Conservation (phyloP, 1,140 invertebrate genomes). For the Nomia melanderi region DNA sequence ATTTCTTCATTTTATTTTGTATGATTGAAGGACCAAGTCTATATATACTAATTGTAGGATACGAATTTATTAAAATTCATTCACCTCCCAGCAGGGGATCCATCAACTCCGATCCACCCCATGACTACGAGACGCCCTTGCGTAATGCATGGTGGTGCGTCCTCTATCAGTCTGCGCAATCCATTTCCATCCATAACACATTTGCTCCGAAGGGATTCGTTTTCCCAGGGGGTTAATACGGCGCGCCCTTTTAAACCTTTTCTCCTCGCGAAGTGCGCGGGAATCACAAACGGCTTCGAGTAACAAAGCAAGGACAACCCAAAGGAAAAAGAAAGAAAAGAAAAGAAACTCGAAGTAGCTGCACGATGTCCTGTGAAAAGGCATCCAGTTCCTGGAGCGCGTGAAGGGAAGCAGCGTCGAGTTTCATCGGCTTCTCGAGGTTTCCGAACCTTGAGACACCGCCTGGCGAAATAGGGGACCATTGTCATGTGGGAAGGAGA, state of each 20-base stretch:
- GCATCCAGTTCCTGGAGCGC: neutral
- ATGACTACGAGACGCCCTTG: neutral
- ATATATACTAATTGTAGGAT: neutral
- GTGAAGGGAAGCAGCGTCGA: conserved; percentile 57
- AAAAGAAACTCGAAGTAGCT: neutral
- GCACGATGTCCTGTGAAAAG: neutral
- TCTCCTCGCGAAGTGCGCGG: neutral
- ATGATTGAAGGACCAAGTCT: neutral
- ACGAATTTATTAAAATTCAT: neutral
- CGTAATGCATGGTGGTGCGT: neutral
- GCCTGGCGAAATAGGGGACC: conserved; percentile 55
- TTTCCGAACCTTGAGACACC: conserved; percentile 47
- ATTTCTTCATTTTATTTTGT: too few species aligned
- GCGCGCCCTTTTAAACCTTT: neutral
- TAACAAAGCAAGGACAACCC: conserved; percentile 4
- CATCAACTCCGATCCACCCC: neutral
- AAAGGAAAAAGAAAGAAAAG: too few species aligned
- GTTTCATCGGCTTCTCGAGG: conserved; percentile 63
- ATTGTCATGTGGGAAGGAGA: conserved; percentile 49
- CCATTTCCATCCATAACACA: conserved; percentile 9
- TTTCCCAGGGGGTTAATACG: conserved; percentile 24
- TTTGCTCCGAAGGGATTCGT: neutral
- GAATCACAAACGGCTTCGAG: conserved; percentile 5
- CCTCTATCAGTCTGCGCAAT: neutral
- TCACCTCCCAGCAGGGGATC: neutral